Evolutionary conservation across 2,888 invertebrate species (phyloP), one percentile per base, ranked within the genome.

Genomic region (Bombyx huttoni): DNA sequence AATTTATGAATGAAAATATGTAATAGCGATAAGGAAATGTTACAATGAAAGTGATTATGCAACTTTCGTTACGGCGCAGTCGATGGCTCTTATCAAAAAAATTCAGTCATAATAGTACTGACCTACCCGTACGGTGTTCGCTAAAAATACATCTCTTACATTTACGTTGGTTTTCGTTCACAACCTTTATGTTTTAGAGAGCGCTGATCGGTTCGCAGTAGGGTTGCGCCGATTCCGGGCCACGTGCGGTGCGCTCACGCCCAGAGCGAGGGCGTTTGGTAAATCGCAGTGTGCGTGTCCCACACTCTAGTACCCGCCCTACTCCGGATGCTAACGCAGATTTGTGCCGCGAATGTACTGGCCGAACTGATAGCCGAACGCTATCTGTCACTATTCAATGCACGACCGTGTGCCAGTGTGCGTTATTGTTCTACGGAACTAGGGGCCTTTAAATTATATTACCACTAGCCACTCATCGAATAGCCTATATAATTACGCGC

Each of bases 261-360:
- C 47, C 61, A 58, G 59, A 70, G 71, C 62, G 66, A 68, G 67
- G 70, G 63, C 61, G 72, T 67, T 75, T 71, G 73, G 70, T 75
- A 76, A 78, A 75, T 64, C 58, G 62, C 50, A 57, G 79, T 77
- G 75, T 79, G 77, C 60, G 75, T 67, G 61, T 49, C 52, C 58
- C 67, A 78, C 78, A 77, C 70, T 59, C 55, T 62, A 58, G 62
- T 59, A 55, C 52, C 59, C 75, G 79, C 82, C 81, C 81, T 80
- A 78, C 81, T 87, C 84, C 83, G 87, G 87, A 88, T 86, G 81
- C 77, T 73, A 80, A 70, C 80, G 74, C 81, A 81, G 83, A 83
- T 82, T 85, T 78, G 76, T 78, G 73, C 64, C 78, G 79, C 78
- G 81, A 81, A 81, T 78, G 74, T 77, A 67, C 81, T 85, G 83